Evolutionary conservation across 2,888 invertebrate genomes (phyloP).

Genomic region (Cinara cedri): DNA sequence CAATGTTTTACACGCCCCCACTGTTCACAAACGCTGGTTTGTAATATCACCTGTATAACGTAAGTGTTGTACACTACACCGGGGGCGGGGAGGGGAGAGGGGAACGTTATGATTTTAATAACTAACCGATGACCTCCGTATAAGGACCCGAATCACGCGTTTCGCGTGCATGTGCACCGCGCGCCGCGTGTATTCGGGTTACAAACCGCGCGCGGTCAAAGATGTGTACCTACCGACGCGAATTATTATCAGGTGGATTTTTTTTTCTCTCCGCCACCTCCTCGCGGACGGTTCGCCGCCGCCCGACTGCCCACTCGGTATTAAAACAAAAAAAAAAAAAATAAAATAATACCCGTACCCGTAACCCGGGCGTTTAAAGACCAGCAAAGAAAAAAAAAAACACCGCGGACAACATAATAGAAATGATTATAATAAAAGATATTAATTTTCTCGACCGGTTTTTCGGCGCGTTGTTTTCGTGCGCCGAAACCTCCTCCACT

Average conservation of each 20-base stretch:
- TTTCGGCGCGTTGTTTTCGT: too few relatives aligned
- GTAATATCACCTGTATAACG: too few relatives aligned
- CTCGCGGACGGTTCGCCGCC: not conserved
- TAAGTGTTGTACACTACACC: too few relatives aligned
- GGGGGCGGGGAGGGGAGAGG: too few relatives aligned
- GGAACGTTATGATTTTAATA: constrained; percentile 43
- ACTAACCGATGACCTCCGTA: constrained; percentile 43
- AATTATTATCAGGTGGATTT: constrained; percentile 39
- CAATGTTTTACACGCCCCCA: too few relatives aligned
- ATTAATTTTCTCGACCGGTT: constrained; percentile 46
- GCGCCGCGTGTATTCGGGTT: constrained; percentile 45
- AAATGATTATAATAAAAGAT: constrained; percentile 46
- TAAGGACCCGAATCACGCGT: constrained; percentile 37
- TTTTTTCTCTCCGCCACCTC: constrained; percentile 23
- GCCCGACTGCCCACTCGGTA: constrained; percentile 5
- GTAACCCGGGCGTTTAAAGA: constrained; percentile 33
- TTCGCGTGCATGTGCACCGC: constrained; percentile 22
- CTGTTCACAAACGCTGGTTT: too few relatives aligned
- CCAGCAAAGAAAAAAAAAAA: not conserved
- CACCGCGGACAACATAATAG: constrained; percentile 30
- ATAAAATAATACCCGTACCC: too few relatives aligned
- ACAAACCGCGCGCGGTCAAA: constrained; percentile 45
- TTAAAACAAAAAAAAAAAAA: too few relatives aligned
- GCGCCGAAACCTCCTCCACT: constrained; percentile 6
- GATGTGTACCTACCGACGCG: constrained; percentile 47